Conservation (phyloP, 2,888 invertebrate genomes). For the Malachius bipustulatus region DNA sequence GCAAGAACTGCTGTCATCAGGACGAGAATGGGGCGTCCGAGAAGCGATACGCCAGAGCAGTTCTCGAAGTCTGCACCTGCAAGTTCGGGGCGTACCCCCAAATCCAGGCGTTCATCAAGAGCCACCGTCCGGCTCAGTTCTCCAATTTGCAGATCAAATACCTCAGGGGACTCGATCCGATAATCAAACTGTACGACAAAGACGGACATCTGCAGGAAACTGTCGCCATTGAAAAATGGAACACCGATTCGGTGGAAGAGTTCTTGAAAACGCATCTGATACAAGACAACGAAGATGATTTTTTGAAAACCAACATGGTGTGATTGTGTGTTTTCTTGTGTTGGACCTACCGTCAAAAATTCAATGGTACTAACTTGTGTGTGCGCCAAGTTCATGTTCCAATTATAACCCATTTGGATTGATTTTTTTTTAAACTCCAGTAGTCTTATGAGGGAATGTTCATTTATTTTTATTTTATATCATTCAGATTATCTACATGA, state of each 20-base stretch:
- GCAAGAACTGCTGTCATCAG: slow-evolving; percentile 68
- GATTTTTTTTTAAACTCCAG: too few species aligned
- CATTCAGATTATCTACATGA: too few species aligned
- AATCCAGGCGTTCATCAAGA: slow-evolving; percentile 95
- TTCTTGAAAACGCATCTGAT: slow-evolving; percentile 83
- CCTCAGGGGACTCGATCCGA: slow-evolving; percentile 86
- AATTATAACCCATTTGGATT: too few species aligned
- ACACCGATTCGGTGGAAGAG: slow-evolving; percentile 94
- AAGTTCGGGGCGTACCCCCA: slow-evolving; percentile 97
- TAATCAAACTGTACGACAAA: slow-evolving; percentile 79
- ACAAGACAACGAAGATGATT: slow-evolving; percentile 46
- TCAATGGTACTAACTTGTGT: too few species aligned
- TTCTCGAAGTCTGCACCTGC: slow-evolving; percentile 94
- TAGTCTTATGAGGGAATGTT: too few species aligned
- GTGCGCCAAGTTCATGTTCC: too few species aligned
- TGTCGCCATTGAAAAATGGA: slow-evolving; percentile 96
- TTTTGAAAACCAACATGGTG: slow-evolving; percentile 48
- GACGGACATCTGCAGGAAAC: slow-evolving; percentile 75
- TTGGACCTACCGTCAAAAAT: too few species aligned
- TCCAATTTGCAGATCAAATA: slow-evolving; percentile 87
- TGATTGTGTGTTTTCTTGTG: too few species aligned
- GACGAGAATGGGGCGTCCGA: slow-evolving; percentile 53
- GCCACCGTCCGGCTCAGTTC: slow-evolving; percentile 79
- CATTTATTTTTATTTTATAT: too few species aligned
- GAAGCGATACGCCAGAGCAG: slow-evolving; percentile 80